These are phyloP conservation scores for Athene cunicularia DNA, from an alignment of 2,113 vertebrate species.

Conservation along the genomic window DNA sequence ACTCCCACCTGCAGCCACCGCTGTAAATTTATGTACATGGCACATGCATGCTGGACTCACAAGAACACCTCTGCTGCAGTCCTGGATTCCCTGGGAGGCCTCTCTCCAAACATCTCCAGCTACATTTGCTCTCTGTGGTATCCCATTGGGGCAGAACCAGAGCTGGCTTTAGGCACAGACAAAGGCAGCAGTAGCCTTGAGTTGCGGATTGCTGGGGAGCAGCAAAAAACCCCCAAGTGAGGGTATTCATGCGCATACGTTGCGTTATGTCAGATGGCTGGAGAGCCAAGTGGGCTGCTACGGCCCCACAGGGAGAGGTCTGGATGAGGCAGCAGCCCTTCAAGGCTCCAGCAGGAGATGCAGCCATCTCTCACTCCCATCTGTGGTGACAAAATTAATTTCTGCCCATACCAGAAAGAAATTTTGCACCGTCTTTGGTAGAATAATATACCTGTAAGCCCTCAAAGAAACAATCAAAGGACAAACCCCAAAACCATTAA, in stretches of 20 bases:
- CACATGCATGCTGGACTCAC: not conserved
- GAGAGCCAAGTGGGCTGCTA: not conserved
- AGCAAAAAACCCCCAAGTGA: not conserved
- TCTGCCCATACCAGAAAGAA: not conserved
- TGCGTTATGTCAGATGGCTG: not conserved
- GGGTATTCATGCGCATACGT: not conserved
- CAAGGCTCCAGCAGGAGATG: not conserved
- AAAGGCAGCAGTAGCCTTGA: not conserved
- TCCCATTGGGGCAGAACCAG: not conserved
- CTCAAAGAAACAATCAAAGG: not conserved
- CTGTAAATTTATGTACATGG: not conserved
- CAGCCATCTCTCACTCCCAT: not conserved
- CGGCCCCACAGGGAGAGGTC: not conserved
- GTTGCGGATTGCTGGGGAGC: not conserved
- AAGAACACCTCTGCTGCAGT: not conserved
- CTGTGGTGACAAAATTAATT: not conserved
- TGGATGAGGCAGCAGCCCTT: not conserved
- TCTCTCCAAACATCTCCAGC: conserved; percentile 8
- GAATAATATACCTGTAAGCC: not conserved
- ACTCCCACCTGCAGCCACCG: conserved; percentile 27
- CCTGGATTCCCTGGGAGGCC: not conserved
- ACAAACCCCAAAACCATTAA: fast-evolving
- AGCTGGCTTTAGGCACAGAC: not conserved
- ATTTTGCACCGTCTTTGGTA: fast-evolving
- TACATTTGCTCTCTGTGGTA: not conserved